Base-by-base conservation (phyloP, 2,797 vertebrate species). In the Distichodus sexfasciatus region DNA sequence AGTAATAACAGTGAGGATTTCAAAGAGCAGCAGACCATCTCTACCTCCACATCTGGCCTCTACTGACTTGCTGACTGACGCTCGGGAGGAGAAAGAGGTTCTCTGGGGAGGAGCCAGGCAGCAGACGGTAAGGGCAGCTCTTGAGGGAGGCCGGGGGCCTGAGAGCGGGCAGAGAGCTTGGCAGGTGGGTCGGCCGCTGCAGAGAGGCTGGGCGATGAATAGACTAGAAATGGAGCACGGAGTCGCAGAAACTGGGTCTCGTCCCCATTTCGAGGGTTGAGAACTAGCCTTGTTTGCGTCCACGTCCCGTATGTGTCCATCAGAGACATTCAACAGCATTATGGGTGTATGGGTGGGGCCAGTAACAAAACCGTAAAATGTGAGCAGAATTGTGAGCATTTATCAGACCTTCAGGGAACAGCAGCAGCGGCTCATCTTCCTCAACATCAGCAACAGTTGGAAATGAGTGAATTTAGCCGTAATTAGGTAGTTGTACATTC, bases 111-210 rank as follows among this genome's bases (percentile, higher is more conserved):
- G 69, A 11, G 69, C 35, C 43, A 79, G 77, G 63, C 15, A 78
- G 75, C 79, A 79, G 72, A 76, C 4, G 38, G 79, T 77, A 74
- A 68, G 66, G 41, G 72, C n/a, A 69, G 38, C 62, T 47, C 74
- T 78, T 77, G 59, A 85, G 59, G 47, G 24, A 54, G 23, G 28
- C n/a, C 10, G 11, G n/a, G 26, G 9, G 44, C n/a, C 23, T 38
- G 24, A 7, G 15, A 19, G 47, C 24, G 51, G 12, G 35, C 44
- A 21, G 14, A 53, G 28, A 54, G 12, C 14, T 46, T 33, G 41
- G 36, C 51, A 65, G 40, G 33, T 41, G 35, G 41, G 54, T n/a
- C 17, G 17, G 28, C n/a, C 8, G 65, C 12, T 1, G 6, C 24
- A 15, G 6, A 26, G 36, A 28, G 53, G 26, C 33, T 26, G 33